phyloP scores from a whole-genome alignment of 2,888 invertebrate genomes.

The Papilio demoleus region DNA sequence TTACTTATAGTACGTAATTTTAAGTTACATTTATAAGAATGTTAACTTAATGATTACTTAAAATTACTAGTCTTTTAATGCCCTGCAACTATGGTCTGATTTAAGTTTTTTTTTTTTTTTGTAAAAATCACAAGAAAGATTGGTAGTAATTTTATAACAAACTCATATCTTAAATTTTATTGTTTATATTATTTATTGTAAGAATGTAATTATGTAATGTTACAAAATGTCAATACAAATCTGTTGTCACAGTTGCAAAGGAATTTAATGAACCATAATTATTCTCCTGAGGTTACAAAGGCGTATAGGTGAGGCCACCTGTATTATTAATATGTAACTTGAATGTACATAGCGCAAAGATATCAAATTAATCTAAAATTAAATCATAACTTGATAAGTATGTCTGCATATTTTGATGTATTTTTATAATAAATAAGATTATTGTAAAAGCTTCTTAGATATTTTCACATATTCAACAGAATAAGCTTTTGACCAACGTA shows the following conservation, averaged over 20 bases:
- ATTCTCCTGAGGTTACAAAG: conserved; percentile 18
- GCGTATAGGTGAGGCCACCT: conserved; percentile 13
- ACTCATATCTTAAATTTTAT: background rate
- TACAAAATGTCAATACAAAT: background rate
- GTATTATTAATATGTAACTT: conserved; percentile 4
- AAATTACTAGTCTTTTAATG: too few relatives aligned
- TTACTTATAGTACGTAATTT: background rate
- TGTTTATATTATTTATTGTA: background rate
- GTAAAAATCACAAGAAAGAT: too few relatives aligned
- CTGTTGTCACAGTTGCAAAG: background rate
- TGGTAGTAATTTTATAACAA: too few relatives aligned
- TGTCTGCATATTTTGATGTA: too few relatives aligned
- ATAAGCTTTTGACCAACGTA: too few relatives aligned
- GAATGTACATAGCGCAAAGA: background rate
- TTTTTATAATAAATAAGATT: too few relatives aligned
- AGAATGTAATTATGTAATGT: background rate
- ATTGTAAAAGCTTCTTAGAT: too few relatives aligned
- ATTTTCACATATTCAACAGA: too few relatives aligned
- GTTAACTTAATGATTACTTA: too few relatives aligned
- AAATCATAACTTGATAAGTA: too few relatives aligned
- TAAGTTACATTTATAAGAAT: background rate
- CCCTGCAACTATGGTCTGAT: too few relatives aligned
- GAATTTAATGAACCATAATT: conserved; percentile 24
- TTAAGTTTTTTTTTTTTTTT: too few relatives aligned
- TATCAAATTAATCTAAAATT: background rate